phyloP scores from a whole-genome alignment of 2,113 vertebrate genomes.

The Andinoacara biseriatus region DNA sequence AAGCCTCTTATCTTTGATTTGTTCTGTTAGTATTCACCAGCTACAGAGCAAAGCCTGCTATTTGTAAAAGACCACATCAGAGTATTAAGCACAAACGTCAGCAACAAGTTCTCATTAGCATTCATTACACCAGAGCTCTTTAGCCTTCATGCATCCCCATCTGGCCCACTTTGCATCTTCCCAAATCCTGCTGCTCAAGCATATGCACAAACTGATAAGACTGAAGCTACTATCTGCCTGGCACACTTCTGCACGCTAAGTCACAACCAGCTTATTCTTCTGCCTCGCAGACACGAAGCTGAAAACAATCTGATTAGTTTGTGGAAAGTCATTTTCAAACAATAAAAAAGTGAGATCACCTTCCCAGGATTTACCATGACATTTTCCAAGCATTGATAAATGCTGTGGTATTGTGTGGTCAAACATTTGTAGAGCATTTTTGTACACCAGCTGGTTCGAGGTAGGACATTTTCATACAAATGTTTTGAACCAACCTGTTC shows the following conservation, averaged over 20 bases:
- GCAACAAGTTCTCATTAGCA: conserved; percentile 31
- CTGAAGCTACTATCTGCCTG: background rate
- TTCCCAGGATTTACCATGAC: background rate
- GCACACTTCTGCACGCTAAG: background rate
- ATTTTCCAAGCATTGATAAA: background rate
- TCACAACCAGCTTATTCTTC: conserved; percentile 12
- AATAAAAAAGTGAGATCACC: background rate
- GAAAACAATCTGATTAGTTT: conserved; percentile 9
- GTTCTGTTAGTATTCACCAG: background rate
- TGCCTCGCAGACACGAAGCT: background rate
- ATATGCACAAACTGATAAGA: conserved; percentile 28
- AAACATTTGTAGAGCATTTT: too few species aligned
- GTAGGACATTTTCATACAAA: background rate
- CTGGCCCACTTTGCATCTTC: conserved; percentile 22
- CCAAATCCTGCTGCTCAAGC: conserved; percentile 27
- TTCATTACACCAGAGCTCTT: conserved; percentile 26
- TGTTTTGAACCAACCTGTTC: background rate
- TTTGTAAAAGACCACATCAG: background rate
- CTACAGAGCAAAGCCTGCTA: background rate
- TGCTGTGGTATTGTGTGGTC: background rate
- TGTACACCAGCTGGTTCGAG: background rate
- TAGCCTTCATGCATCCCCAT: conserved; percentile 16
- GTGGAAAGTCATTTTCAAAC: background rate
- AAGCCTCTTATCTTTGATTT: conserved; percentile 7
- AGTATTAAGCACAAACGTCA: conserved; percentile 13